Percentiles rank a stretch among this genome's conserved stretches.
Evolutionary conservation across 2,888 invertebrate species (phyloP).

Genomic region (Himalopsyche tibetana): DNA sequence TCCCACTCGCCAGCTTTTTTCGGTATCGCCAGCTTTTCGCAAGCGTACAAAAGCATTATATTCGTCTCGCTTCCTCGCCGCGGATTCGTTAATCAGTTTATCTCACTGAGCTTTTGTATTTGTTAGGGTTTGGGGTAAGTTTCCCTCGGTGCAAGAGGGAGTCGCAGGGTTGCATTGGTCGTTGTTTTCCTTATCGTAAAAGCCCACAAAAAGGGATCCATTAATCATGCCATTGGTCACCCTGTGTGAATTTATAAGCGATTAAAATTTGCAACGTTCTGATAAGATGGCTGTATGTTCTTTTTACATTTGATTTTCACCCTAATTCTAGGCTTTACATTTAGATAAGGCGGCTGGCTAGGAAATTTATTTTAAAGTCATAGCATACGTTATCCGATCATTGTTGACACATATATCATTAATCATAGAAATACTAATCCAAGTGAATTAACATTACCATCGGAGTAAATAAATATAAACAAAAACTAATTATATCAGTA

Average conservation of each 20-base stretch:
- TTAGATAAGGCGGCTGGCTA: background rate
- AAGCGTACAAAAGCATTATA: conserved; percentile 40
- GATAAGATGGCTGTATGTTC: background rate
- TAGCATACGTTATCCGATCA: background rate
- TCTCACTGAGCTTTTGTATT: conserved; percentile 61
- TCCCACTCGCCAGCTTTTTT: conserved; percentile 46
- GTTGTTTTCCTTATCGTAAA: background rate
- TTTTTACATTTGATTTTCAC: background rate
- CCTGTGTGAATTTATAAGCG: conserved; percentile 22
- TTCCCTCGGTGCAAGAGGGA: conserved; percentile 28
- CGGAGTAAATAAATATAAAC: too few relatives aligned
- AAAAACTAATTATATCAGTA: too few relatives aligned
- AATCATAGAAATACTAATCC: background rate
- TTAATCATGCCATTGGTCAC: conserved; percentile 35
- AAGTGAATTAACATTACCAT: too few relatives aligned
- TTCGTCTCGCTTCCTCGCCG: conserved; percentile 43
- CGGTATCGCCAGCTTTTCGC: background rate
- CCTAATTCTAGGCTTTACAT: background rate
- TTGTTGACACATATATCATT: background rate
- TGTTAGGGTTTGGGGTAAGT: conserved; percentile 36
- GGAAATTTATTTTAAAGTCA: background rate
- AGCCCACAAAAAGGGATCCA: background rate
- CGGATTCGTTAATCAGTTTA: conserved; percentile 65
- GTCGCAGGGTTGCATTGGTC: conserved; percentile 2
- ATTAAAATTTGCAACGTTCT: background rate